Evolutionary conservation across 2,888 invertebrate genomes (phyloP).

Genomic region (Tetragonula carbonaria): DNA sequence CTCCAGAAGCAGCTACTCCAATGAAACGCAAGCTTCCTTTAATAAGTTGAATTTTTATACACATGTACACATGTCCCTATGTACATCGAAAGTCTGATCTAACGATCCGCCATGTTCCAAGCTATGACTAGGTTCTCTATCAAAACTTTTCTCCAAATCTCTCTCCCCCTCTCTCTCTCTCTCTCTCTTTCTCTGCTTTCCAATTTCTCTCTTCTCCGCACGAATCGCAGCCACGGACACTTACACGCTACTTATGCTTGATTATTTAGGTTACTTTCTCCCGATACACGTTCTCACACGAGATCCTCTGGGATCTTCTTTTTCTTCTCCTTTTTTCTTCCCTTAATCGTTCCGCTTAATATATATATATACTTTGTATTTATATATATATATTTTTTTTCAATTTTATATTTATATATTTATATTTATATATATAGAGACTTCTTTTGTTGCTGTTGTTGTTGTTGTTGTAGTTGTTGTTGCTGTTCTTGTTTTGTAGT

Average conservation of each 20-base stretch:
- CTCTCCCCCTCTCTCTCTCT: not conserved
- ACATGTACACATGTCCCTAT: conserved; percentile 32
- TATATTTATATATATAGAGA: conserved; percentile 40
- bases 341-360: conserved; percentile 23
- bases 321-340: not conserved
- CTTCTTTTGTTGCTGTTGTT: conserved; percentile 20
- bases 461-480: too few species aligned
- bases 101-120: conserved; percentile 70
- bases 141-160: not conserved
- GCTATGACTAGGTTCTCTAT: conserved; percentile 4
- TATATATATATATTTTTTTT: conserved; percentile 1
- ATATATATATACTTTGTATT: conserved; percentile 30
- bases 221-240: conserved; percentile 35
- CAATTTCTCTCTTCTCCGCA: not conserved
- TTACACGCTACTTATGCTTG: conserved; percentile 57
- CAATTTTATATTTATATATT: conserved; percentile 21
- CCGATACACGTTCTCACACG: not conserved
- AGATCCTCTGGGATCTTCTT: not conserved
- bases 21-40: not conserved
- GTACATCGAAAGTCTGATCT: conserved; percentile 53
- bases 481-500: conserved; percentile 1
- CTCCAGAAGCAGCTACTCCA: conserved; percentile 4
- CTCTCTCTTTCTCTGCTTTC: not conserved
- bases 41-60: conserved; percentile 9
- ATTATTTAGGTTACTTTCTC: conserved; percentile 67